phyloP scores from a whole-genome alignment of 2,888 invertebrate species.

The Andrena camellia region DNA sequence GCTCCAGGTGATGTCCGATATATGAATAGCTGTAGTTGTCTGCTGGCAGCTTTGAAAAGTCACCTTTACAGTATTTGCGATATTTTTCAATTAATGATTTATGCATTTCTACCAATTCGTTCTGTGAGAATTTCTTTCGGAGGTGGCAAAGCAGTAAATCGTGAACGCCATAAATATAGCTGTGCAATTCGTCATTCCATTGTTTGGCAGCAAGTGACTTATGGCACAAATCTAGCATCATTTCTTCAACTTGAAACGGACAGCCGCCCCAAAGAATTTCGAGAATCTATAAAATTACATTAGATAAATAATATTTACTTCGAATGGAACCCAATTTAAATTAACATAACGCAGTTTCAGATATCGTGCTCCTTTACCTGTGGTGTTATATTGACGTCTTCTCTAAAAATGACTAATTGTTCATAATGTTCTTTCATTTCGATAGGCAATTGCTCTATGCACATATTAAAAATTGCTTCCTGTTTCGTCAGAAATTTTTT shows the following conservation, averaged over 20 bases:
- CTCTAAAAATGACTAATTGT: slow-evolving; percentile 89
- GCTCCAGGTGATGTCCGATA: slow-evolving; percentile 90
- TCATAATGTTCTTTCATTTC: slow-evolving; percentile 86
- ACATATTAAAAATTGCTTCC: slow-evolving; percentile 85
- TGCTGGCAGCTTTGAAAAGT: slow-evolving; percentile 88
- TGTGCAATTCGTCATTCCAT: slow-evolving; percentile 87
- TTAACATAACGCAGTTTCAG: neutral
- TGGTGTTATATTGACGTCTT: slow-evolving; percentile 89
- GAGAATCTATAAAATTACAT: slow-evolving; percentile 82
- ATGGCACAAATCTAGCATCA: slow-evolving; percentile 88
- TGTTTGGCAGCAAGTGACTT: slow-evolving; percentile 89
- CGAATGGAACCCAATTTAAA: neutral
- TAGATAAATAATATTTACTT: neutral
- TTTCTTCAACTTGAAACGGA: slow-evolving; percentile 87
- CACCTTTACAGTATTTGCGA: slow-evolving; percentile 85
- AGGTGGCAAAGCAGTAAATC: slow-evolving; percentile 89
- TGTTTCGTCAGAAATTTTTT: slow-evolving; percentile 78
- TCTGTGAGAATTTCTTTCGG: slow-evolving; percentile 85
- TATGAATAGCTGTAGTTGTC: slow-evolving; percentile 91
- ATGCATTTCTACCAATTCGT: slow-evolving; percentile 86
- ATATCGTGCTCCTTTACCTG: slow-evolving; percentile 83
- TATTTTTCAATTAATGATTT: slow-evolving; percentile 88
- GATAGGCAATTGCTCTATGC: slow-evolving; percentile 87
- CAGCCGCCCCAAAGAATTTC: slow-evolving; percentile 86
- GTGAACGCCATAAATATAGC: slow-evolving; percentile 90